Evolutionary conservation across 2,888 invertebrate species (phyloP), one percentile per base, ranked within the genome.

Genomic region (Drosophila lacicola): DNA sequence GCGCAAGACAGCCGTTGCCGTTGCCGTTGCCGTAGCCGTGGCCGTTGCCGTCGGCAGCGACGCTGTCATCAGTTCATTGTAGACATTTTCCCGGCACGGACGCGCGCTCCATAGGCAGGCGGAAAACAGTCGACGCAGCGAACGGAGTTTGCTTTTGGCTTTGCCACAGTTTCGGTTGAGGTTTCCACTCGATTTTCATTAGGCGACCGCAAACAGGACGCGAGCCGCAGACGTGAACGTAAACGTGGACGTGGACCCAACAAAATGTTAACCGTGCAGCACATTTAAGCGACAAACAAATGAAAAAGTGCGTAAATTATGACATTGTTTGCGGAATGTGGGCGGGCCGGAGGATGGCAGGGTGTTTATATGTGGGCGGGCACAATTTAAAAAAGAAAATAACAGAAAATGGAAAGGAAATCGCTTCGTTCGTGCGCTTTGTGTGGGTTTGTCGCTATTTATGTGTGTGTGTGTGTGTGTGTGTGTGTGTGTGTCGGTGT

Each of bases 81-180:
- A 89, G 90, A 90, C 84, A 85, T 87, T 91, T 89, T 81, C 76
- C 80, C 85, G 87, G 87, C 81, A 68, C 84, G 85, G 90, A 90
- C 90, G 90, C 83, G 75, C 78, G 70, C 62, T 62, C 70, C 79
- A 63, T 53, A 67, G 60, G 69, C 63, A 66, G 34, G 46, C 60
- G 55, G 37, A 39, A 55, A 46, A 61, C 45, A 66, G 54, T 73
- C 61, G 73, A 62, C 51, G 45, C 46, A 37, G 57, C 45, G 68
- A 49, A 71, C 72, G 65, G 69, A 53, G 66, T 47, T 54, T 53
- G 57, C 69, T 58, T 61, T 47, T 51, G 50, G 54, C 62, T 47
- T 42, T 47, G 65, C 67, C 75, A 65, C 81, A 64, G 65, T 71
- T 80, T 69, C 67, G 58, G 49, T 73, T 70, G 78, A 53, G 76